Evolutionary conservation across 2,797 vertebrate species (phyloP), one percentile per base, ranked within the genome.

Genomic region (Astyanax mexicanus): DNA sequence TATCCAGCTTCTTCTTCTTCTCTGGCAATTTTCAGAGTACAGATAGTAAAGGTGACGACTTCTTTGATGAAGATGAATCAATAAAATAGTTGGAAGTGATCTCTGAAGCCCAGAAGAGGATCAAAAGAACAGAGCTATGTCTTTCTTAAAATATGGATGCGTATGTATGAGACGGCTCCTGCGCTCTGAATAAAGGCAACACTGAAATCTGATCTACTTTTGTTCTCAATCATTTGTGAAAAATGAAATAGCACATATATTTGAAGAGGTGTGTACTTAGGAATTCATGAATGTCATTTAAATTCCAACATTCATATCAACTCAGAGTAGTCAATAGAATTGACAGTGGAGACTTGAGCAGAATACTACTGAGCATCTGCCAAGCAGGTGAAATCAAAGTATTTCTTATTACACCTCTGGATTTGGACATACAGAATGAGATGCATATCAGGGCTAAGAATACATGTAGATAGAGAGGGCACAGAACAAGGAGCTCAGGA

Each of bases 31-130:
- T 58, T 58, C 6, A 58, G 32, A n/a, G 64, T 49, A 42, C 19
- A 45, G 21, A 37, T 38, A 42, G 38, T 38, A 44, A 68, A 58
- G 73, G 54, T 68, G 62, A 49, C n/a, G 37, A 49, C 29, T 54
- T 66, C 25, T 66, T 49, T 74, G 38, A 74, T 74, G 37, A 66
- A 54, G 61, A 66, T 15, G 1, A 57, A 37, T 45, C 49, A 44
- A 57, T 74, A 74, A 47, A 66, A 52, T 52, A 12, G n/a, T 1
- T 19, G 45, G 35, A 42, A 9, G 44, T 58, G 11, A 68, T 67
- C 52, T 75, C 21, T 74, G 23, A 74, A 55, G 40, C 25, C 32
- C 19, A 25, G 27, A 23, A 27, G 17, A 65, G 71, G 72, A 52
- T 52, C 45, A 74, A 65, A 52, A 65, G 21, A 62, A 19, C n/a